A percentile compares a stretch with the other conserved stretches of the same genome.
These are phyloP conservation scores for Pipistrellus kuhlii DNA, from an alignment of 2,797 vertebrate genomes.

Conservation along the genomic window DNA sequence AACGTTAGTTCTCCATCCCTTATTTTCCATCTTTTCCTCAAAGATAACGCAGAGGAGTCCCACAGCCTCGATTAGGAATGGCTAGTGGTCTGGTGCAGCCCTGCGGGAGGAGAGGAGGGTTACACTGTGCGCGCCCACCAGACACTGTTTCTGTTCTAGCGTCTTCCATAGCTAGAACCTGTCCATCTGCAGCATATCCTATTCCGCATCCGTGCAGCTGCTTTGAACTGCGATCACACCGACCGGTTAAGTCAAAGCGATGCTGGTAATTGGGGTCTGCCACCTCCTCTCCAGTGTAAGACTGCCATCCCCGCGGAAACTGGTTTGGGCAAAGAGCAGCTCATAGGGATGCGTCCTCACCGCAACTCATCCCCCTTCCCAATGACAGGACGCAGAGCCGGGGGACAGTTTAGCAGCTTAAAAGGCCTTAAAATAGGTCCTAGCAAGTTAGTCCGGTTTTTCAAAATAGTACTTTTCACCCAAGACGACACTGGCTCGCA, in stretches of 20 bases:
- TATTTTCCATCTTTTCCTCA: neutral
- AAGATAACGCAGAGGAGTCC: neutral
- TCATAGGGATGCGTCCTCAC: constrained; percentile 34
- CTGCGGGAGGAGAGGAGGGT: neutral
- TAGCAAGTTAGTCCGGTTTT: neutral
- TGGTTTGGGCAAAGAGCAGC: neutral
- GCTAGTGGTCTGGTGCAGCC: constrained; percentile 29
- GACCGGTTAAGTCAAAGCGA: neutral
- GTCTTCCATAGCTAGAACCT: constrained; percentile 7
- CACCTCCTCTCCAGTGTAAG: neutral
- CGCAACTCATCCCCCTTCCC: constrained; percentile 44
- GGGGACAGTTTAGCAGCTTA: constrained; percentile 37
- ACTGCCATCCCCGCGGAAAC: neutral
- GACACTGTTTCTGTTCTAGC: constrained; percentile 23
- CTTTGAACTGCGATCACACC: neutral
- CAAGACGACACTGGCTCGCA: neutral
- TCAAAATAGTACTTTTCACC: constrained; percentile 51
- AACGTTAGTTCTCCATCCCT: neutral
- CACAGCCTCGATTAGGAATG: neutral
- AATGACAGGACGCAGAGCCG: constrained; percentile 42
- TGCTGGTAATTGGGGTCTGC: neutral
- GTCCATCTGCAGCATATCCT: neutral
- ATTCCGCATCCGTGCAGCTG: neutral
- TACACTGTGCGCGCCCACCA: neutral
- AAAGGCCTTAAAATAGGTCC: constrained; percentile 23